Evolutionary conservation across 64 coral and sea anemone species (phyloP).

Genomic region (Anthopleura sola): DNA sequence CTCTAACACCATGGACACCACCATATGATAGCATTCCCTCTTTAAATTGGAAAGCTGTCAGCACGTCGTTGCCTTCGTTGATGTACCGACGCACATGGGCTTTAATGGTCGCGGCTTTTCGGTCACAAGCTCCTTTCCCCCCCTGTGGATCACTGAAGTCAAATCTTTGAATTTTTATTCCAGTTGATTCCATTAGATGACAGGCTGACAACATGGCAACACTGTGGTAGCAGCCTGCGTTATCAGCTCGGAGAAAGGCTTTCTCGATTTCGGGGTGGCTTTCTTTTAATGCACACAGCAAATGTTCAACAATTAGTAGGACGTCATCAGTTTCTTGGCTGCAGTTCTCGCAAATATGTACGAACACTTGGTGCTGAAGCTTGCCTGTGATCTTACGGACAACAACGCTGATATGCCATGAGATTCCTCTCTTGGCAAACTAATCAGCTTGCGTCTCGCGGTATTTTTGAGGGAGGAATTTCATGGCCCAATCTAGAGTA

Average conservation of each 20-base stretch:
- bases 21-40: conserved; percentile 49
- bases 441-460: background rate
- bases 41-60: conserved; percentile 35
- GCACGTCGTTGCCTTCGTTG: conserved; percentile 58
- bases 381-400: background rate
- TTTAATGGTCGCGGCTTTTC: conserved; percentile 60
- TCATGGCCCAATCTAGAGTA: conserved; percentile 33
- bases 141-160: background rate
- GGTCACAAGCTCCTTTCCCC: background rate
- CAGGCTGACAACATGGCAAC: background rate
- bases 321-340: background rate
- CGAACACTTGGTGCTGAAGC: background rate
- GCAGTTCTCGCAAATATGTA: background rate
- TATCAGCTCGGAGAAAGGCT: no score
- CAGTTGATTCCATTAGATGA: background rate
- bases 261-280: no score
- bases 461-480: conserved; percentile 15
- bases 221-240: background rate
- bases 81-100: conserved; percentile 31
- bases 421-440: background rate
- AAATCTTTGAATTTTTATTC: background rate
- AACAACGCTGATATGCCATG: background rate
- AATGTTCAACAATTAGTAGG: no score
- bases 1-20: conserved; percentile 41
- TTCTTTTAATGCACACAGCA: no score